Percentiles rank a stretch among this genome's conserved stretches.
Conservation (phyloP, 2,797 vertebrate species). For the Macropodus opercularis region DNA sequence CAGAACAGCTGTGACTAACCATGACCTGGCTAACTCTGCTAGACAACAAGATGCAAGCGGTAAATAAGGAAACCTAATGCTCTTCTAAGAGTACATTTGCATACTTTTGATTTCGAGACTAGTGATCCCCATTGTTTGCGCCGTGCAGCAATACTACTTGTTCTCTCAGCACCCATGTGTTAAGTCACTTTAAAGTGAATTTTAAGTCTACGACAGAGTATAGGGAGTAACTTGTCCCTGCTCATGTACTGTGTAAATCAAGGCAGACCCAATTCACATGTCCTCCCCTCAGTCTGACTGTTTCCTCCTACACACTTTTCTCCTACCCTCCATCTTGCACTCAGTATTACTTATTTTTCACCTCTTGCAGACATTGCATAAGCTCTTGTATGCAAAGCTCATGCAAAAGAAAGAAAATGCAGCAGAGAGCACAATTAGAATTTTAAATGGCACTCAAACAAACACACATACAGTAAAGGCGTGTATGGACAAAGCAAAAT, state of each 20-base stretch:
- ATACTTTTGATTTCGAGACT: no score
- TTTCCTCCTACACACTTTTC: constrained; percentile 13
- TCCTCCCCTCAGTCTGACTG: background rate
- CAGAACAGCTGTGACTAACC: constrained; percentile 3
- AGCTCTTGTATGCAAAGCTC: constrained; percentile 50
- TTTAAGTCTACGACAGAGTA: background rate
- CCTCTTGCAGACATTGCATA: constrained; percentile 20
- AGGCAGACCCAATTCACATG: constrained; percentile 4
- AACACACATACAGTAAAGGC: background rate
- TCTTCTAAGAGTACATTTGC: no score
- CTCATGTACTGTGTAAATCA: constrained; percentile 1
- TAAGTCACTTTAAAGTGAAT: background rate
- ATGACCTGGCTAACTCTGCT: constrained; percentile 12
- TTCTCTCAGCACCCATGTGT: background rate
- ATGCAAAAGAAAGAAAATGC: constrained; percentile 50
- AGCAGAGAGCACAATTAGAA: background rate
- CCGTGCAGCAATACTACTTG: background rate
- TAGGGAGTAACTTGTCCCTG: constrained; percentile 1
- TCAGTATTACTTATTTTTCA: background rate
- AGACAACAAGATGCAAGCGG: constrained; percentile 25
- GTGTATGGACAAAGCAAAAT: background rate
- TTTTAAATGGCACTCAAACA: background rate
- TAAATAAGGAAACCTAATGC: background rate
- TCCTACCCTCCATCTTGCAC: background rate
- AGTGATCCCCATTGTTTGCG: background rate